phyloP scores from a whole-genome alignment of 2,113 vertebrate genomes.

The Microtus montanus region DNA sequence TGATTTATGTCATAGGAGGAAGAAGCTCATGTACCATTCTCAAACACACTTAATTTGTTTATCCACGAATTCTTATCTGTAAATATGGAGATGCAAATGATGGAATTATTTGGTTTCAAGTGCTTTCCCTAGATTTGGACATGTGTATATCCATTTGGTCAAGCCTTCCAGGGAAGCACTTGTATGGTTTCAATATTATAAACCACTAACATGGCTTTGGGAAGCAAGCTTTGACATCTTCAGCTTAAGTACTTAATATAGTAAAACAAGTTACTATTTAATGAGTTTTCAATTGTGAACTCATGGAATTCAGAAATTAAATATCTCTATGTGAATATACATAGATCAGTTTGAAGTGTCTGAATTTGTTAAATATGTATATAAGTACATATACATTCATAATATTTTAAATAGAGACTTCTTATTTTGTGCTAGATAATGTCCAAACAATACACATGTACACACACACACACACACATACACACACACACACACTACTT shows the following conservation, averaged over 20 bases:
- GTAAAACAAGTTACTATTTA: background rate
- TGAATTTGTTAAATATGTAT: background rate
- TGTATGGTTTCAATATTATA: background rate
- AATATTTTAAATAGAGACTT: background rate
- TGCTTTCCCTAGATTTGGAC: slow-evolving; percentile 23
- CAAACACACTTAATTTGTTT: slow-evolving; percentile 73
- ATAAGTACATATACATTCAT: background rate
- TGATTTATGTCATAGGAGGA: background rate
- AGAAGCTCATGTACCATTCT: slow-evolving; percentile 27
- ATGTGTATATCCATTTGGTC: background rate
- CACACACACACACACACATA: background rate
- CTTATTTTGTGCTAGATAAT: background rate
- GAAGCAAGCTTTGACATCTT: background rate
- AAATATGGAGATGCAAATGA: slow-evolving; percentile 67
- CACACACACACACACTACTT: background rate
- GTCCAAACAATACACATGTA: background rate
- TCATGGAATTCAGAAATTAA: background rate
- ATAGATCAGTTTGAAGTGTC: background rate
- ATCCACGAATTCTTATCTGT: slow-evolving; percentile 43
- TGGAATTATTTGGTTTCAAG: slow-evolving; percentile 46
- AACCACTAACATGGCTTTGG: background rate
- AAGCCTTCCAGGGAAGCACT: background rate
- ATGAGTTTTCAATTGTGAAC: slow-evolving; percentile 12
- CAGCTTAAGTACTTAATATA: background rate
- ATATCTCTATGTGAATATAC: background rate